A percentile compares a stretch with the other conserved stretches of the same genome.
Conservation (phyloP, 1,140 invertebrate species). For the Brachystomella parvula region DNA sequence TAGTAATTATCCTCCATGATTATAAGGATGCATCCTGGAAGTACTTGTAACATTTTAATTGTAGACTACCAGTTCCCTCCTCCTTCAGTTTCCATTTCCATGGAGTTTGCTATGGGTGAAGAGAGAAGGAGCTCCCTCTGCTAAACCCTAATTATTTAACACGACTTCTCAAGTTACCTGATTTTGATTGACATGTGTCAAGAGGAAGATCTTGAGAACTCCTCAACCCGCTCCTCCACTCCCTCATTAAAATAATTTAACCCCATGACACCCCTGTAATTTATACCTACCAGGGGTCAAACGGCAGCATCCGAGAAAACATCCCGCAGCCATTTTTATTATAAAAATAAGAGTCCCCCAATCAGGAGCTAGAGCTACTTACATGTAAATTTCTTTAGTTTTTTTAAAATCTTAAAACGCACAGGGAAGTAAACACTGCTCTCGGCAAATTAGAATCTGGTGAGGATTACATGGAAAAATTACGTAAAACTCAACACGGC, state of each 20-base stretch:
- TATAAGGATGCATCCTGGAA: slow-evolving; percentile 9
- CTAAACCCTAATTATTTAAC: neutral
- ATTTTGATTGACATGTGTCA: slow-evolving; percentile 14
- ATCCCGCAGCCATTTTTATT: neutral
- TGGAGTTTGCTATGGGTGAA: neutral
- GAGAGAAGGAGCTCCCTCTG: neutral
- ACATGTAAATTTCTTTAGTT: neutral
- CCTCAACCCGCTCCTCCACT: neutral
- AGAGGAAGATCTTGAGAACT: neutral
- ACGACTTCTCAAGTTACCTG: neutral
- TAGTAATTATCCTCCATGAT: slow-evolving; percentile 11
- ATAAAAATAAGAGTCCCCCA: neutral
- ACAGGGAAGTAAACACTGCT: neutral
- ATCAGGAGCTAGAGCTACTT: neutral
- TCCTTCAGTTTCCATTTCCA: neutral
- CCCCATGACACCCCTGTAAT: slow-evolving; percentile 1
- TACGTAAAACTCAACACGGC: neutral
- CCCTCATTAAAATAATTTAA: slow-evolving; percentile 9
- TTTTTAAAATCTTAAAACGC: neutral
- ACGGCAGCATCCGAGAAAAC: neutral
- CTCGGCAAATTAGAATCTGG: neutral
- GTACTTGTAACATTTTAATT: slow-evolving; percentile 10
- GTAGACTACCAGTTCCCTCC: neutral
- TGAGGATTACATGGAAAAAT: neutral
- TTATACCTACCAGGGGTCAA: neutral